A percentile compares a stretch with the other conserved stretches of the same genome.
Conservation (phyloP, 2,113 vertebrate genomes). For the Ctenodactylus gundi region DNA sequence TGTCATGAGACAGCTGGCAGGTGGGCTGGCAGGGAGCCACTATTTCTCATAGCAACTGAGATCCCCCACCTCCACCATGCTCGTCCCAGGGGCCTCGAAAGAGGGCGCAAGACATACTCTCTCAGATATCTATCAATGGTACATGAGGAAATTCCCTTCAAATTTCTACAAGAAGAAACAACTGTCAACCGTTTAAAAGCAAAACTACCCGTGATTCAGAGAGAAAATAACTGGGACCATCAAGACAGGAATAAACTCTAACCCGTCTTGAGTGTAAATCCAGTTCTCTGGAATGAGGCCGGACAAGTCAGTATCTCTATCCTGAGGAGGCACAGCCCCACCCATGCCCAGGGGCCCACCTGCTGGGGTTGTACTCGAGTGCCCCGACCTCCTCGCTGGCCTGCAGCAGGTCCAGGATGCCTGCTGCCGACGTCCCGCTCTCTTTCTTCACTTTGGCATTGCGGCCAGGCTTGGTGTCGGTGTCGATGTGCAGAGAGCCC, state of each 20-base stretch:
- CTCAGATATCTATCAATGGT: no score
- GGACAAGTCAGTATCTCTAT: no score
- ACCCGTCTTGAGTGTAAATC: background rate
- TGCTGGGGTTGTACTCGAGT: slow-evolving; percentile 96
- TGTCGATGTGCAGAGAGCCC: slow-evolving; percentile 97
- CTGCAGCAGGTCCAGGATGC: slow-evolving; percentile 97
- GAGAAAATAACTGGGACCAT: background rate
- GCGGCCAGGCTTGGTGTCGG: slow-evolving; percentile 90
- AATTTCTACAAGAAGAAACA: background rate
- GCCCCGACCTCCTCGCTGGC: slow-evolving; percentile 99
- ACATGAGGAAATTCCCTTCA: background rate
- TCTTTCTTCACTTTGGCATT: slow-evolving; percentile 96
- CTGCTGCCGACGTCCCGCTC: slow-evolving; percentile 88
- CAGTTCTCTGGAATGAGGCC: background rate
- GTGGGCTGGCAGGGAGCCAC: background rate
- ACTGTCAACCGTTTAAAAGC: background rate
- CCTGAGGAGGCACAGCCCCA: no score
- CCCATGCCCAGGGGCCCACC: slow-evolving; percentile 82
- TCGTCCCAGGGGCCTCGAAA: background rate
- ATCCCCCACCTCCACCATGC: background rate
- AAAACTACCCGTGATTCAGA: background rate
- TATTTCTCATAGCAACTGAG: background rate
- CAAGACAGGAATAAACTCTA: background rate
- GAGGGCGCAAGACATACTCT: background rate
- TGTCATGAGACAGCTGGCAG: background rate